phyloP scores from a whole-genome alignment of 1,140 invertebrate genomes.

The Lepeophtheirus salmonis region DNA sequence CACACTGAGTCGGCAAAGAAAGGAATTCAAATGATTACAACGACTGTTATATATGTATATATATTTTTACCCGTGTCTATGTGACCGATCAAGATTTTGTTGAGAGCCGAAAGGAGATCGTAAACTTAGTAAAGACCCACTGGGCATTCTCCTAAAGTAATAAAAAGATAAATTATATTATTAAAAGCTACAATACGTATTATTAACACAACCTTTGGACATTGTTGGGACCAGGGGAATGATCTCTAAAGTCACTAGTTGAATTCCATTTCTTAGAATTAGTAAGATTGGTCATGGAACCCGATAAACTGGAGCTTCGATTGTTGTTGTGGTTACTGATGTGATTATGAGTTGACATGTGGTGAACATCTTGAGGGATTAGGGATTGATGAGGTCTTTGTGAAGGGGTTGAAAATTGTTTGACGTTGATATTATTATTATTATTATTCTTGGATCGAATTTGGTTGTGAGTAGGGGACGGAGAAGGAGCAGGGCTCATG shows the following conservation, averaged over 20 bases:
- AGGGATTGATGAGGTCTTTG: neutral
- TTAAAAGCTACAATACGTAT: too few relatives aligned
- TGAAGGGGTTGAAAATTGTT: slow-evolving; percentile 5
- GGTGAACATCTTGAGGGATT: too few relatives aligned
- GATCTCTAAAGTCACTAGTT: slow-evolving; percentile 49
- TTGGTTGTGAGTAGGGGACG: slow-evolving; percentile 51
- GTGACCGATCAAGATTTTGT: slow-evolving; percentile 9
- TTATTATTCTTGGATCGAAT: neutral
- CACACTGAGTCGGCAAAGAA: neutral
- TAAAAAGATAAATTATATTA: slow-evolving; percentile 2
- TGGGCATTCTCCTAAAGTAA: slow-evolving; percentile 5
- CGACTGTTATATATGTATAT: too few relatives aligned
- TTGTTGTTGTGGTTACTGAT: neutral
- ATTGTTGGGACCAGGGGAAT: slow-evolving; percentile 22
- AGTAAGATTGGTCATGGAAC: slow-evolving; percentile 22
- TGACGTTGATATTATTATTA: neutral
- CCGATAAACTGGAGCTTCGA: slow-evolving; percentile 16
- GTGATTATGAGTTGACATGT: neutral
- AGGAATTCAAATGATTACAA: neutral
- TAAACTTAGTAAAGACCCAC: slow-evolving; percentile 11
- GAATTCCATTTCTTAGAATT: slow-evolving; percentile 53
- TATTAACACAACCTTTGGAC: slow-evolving; percentile 20
- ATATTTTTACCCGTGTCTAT: slow-evolving; percentile 12
- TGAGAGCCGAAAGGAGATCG: slow-evolving; percentile 17
- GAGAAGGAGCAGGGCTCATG: slow-evolving; percentile 55